Conservation (phyloP, 2,797 vertebrate genomes). For the Menidia menidia region DNA sequence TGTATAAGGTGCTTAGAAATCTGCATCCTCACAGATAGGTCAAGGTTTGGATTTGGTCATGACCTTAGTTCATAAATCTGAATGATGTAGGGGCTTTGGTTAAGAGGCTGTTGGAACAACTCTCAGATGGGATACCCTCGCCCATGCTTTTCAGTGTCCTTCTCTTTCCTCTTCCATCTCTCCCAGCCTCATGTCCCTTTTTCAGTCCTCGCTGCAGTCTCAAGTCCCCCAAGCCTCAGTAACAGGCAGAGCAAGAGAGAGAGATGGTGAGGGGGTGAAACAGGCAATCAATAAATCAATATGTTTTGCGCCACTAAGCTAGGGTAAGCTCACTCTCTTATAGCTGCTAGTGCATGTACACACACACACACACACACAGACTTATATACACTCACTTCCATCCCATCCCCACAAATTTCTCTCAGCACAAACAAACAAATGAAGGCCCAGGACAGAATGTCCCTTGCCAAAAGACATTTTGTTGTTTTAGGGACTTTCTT, state of each 20-base stretch:
- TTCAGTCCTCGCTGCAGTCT: constrained; percentile 69
- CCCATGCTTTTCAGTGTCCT: constrained; percentile 45
- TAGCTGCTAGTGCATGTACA: constrained; percentile 50
- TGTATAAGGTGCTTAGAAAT: constrained; percentile 83
- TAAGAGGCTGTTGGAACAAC: constrained; percentile 75
- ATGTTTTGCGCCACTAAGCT: constrained; percentile 83
- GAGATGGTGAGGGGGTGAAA: constrained; percentile 77
- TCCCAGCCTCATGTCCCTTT: constrained; percentile 51
- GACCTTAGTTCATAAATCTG: constrained; percentile 86
- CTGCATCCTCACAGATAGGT: constrained; percentile 78
- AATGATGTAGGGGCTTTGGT: constrained; percentile 82
- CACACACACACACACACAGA: constrained; percentile 56
- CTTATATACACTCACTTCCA: constrained; percentile 56
- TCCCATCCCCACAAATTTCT: constrained; percentile 66
- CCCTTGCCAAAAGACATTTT: constrained; percentile 85
- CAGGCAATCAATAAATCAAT: constrained; percentile 86
- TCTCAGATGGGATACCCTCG: constrained; percentile 64
- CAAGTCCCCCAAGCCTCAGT: constrained; percentile 67
- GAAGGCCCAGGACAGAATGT: constrained; percentile 77
- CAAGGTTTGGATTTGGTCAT: constrained; percentile 87
- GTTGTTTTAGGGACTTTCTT: constrained; percentile 83
- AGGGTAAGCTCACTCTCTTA: constrained; percentile 80
- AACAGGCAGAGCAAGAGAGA: constrained; percentile 60
- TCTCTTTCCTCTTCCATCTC: constrained; percentile 60
- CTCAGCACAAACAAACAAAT: constrained; percentile 74